Evolutionary conservation across 1,140 invertebrate species (phyloP), one percentile per base, ranked within the genome.

Genomic region (Vanessa atalanta): DNA sequence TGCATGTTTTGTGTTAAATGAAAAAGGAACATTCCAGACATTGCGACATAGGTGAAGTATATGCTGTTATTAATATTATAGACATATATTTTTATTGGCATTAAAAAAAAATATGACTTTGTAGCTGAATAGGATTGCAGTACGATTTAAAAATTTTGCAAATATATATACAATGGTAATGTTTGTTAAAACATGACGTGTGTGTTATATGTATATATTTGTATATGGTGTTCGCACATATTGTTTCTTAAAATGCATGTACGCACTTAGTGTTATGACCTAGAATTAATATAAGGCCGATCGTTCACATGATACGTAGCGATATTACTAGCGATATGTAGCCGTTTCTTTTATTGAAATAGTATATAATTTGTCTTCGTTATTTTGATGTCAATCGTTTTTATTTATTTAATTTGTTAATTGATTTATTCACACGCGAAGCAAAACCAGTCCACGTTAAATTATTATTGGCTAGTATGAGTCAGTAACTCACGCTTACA

Each of bases 211-310:
- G 65, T 68, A 68, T 51, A 68, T 68, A 66, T 66, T 47, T 55
- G 37, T 57, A 66, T 51, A 57, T 55, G 37, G 26, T 47, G n/a
- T 48, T 68, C 37, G 65, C 65, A 68, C 65, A 68, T 68, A 48
- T 66, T 66, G 65, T 68, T 68, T 68, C 65, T 68, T 55, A 55
- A 60, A 60, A 68, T 68, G 65, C 65, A 68, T 68, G 65, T 68
- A 68, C 51, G 65, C 65, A 68, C 65, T 68, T 68, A 68, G 65
- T 68, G 50, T 55, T 50, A 68, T 55, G 55, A 60, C 55, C 23
- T 60, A 60, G 23, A 47, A 53, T 37, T 55, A 20, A 57, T 68
- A 13, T 47, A 47, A 68, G 65, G 0, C 65, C 3, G 31, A 53
- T 16, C 65, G 65, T 55, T 53, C 65, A 68, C 16, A 55, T 11